Base-by-base conservation (phyloP, 2,888 invertebrate genomes). In the Eremobia ochroleuca region DNA sequence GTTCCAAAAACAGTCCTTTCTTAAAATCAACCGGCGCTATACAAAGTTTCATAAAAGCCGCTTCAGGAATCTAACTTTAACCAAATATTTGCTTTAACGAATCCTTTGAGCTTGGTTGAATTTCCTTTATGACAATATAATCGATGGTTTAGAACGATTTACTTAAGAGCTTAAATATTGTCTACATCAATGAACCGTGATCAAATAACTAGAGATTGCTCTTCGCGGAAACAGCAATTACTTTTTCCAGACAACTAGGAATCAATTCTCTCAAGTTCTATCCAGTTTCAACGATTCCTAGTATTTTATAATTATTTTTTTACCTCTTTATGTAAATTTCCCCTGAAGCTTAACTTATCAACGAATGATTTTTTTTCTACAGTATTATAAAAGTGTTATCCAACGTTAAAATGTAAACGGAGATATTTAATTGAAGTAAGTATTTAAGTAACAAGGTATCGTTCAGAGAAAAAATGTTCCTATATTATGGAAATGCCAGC, bases 51-150 rank as follows among this genome's bases (percentile, higher is more conserved):
- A 80, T 82, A 59, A 76, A 88, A 85, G 69, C 83, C 73, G 82
- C 76, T 81, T 78, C 70, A 79, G 64, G 79, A 83, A 83, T 87
- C 79, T 83, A 85, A 89, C 74, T 89, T 87, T 75, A 86, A 79
- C 84, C 82, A 83, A 88, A 87, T 88, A 76, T 88, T 88, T 88
- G 86, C 81, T 82, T 61, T 73, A 70, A 34, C 13, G 59, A 83
- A 88, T 81, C 84, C 84, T 80, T 85, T 87, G 72, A 87, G 86
- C 77, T 83, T 82, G 75, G 82, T 85, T 75, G 64, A 84, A 87
- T 87, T 86, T 82, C 66, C 79, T 68, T 58, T 71, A 49, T n/a
- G 18, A 55, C 59, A 43, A 59, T 59, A 28, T 21, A 28, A 64
- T 73, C 49, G 34, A 75, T 70, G 34, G 52, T 61, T 66, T 59